phyloP scores from a whole-genome alignment of 2,797 vertebrate species.

The Arremon aurantiirostris region DNA sequence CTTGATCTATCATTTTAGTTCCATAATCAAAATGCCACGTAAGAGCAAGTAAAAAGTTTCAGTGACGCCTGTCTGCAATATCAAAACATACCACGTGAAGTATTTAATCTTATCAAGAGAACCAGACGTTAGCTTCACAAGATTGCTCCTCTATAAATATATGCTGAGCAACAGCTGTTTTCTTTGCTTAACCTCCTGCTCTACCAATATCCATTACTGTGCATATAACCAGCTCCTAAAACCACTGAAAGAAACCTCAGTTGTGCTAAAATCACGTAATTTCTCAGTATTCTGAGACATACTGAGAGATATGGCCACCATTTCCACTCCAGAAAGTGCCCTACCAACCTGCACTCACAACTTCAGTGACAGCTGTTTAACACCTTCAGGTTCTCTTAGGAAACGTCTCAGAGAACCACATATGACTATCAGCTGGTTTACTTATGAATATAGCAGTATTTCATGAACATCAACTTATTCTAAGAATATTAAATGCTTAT shows the following conservation, averaged over 20 bases:
- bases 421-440: neutral
- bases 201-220: neutral
- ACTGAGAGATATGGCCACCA: neutral
- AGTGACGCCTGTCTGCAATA: neutral
- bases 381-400: neutral
- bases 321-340: neutral
- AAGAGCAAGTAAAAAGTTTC: neutral
- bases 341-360: neutral
- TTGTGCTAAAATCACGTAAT: neutral
- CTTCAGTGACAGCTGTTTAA: neutral
- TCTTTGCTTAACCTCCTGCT: neutral
- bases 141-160: neutral
- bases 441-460: neutral
- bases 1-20: neutral
- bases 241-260: neutral
- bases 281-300: neutral
- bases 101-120: neutral
- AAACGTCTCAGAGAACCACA: neutral
- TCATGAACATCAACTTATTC: neutral
- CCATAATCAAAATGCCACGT: neutral
- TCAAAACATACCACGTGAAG: neutral
- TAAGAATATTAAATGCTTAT: neutral
- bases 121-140: neutral
- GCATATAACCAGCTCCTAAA: neutral
- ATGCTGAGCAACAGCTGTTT: neutral